Conservation (phyloP, 2,113 vertebrate genomes). For the Pelecanoides urinatrix region DNA sequence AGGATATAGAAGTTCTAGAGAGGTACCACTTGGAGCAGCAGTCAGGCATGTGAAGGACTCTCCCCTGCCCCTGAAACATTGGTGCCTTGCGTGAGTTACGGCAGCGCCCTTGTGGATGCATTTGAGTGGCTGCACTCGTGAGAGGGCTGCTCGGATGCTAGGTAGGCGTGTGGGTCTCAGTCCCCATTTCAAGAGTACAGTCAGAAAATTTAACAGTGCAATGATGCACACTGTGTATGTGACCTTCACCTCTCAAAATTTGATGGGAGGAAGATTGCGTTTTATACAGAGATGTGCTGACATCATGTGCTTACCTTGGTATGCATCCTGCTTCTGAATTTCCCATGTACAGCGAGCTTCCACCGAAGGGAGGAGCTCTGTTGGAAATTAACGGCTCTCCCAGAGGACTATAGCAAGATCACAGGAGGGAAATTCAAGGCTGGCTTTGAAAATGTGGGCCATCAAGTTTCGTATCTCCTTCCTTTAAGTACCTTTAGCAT, state of each 20-base stretch:
- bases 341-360: accelerated
- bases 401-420: neutral
- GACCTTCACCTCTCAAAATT: neutral
- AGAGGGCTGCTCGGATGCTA: neutral
- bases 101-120: no score
- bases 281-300: neutral
- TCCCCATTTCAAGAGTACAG: neutral
- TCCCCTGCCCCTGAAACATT: neutral
- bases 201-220: neutral
- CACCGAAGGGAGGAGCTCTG: neutral
- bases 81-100: neutral
- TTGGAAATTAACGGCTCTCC: neutral
- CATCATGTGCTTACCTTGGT: neutral
- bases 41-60: neutral
- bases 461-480: neutral
- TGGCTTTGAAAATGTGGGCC: neutral
- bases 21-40: neutral
- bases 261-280: neutral
- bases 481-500: neutral
- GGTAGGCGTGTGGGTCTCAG: neutral
- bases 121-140: neutral
- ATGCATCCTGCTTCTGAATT: neutral
- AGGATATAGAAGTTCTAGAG: neutral
- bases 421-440: neutral
- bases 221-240: accelerated